Conservation (phyloP, 92 coral and sea anemone species). For the Zoanthus sansibaricus region DNA sequence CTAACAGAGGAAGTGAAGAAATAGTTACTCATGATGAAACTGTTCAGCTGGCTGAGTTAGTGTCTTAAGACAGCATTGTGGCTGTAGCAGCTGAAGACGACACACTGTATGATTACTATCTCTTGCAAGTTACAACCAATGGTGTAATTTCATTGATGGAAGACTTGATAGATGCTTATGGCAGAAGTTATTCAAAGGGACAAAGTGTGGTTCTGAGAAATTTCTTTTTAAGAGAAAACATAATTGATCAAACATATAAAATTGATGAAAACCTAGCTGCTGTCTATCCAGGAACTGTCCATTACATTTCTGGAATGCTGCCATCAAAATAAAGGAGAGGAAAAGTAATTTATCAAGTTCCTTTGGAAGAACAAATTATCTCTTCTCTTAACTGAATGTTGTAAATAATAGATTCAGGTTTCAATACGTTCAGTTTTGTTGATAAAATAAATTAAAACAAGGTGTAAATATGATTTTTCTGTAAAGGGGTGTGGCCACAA, state of each 20-base stretch:
- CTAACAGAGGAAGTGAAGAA: constrained; percentile 30
- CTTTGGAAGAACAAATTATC: constrained; percentile 43
- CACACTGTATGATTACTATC: constrained; percentile 41
- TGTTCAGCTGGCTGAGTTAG: constrained; percentile 38
- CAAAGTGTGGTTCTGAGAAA: constrained; percentile 47
- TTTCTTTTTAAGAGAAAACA: constrained; percentile 50
- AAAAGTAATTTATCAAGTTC: constrained; percentile 46
- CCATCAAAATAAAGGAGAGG: constrained; percentile 46
- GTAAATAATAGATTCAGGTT: constrained; percentile 9
- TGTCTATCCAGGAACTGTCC: constrained; percentile 51
- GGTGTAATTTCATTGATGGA: constrained; percentile 25
- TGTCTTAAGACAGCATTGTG: constrained; percentile 45
- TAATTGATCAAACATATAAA: constrained; percentile 52
- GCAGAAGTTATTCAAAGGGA: constrained; percentile 33
- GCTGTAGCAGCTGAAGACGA: constrained; percentile 58
- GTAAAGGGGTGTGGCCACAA: constrained; percentile 8
- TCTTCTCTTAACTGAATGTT: constrained; percentile 42
- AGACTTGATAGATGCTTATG: constrained; percentile 34
- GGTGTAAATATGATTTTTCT: neutral
- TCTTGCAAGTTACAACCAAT: constrained; percentile 35
- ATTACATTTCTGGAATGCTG: constrained; percentile 38
- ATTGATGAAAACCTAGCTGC: constrained; percentile 47
- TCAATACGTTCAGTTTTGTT: constrained; percentile 20
- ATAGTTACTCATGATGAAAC: constrained; percentile 34
- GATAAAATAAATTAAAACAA: constrained; percentile 4